Percentiles rank a stretch among this genome's conserved stretches.
phyloP scores from a whole-genome alignment of 2,888 invertebrate genomes.

The Homarus gammarus region DNA sequence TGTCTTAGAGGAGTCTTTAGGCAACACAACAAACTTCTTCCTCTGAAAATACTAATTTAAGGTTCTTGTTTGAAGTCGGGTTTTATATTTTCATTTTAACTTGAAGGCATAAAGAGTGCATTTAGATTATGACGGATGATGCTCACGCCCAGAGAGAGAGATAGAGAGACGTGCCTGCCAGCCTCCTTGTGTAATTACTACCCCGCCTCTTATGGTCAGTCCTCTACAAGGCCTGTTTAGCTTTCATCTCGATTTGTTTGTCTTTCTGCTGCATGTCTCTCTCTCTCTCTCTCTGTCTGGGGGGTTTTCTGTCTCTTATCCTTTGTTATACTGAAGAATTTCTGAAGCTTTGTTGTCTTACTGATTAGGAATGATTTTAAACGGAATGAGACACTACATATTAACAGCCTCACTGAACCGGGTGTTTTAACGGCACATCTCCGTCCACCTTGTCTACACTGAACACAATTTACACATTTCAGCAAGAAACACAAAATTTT shows the following conservation, averaged over 20 bases:
- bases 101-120: slow-evolving; percentile 5
- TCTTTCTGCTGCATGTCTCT: not conserved
- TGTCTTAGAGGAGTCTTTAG: not conserved
- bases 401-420: too few relatives aligned
- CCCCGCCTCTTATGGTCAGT: not conserved
- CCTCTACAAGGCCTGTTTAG: not conserved
- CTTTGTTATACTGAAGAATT: too few relatives aligned
- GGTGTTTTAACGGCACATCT: too few relatives aligned
- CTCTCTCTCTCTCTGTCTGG: not conserved
- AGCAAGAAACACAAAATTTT: too few relatives aligned
- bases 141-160: not conserved
- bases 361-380: too few relatives aligned
- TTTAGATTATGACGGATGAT: slow-evolving; percentile 13
- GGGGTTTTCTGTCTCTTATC: not conserved
- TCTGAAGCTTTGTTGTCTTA: too few relatives aligned
- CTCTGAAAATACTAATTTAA: slow-evolving; percentile 9
- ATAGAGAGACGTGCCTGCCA: not conserved
- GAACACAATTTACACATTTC: too few relatives aligned
- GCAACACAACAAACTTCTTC: slow-evolving; percentile 10
- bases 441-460: too few relatives aligned
- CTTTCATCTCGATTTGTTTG: not conserved
- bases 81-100: slow-evolving; percentile 18
- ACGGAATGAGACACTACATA: too few relatives aligned
- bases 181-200: not conserved
- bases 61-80: slow-evolving; percentile 10